phyloP scores from a whole-genome alignment of 2,113 vertebrate genomes.

The Toxotes jaculatrix region DNA sequence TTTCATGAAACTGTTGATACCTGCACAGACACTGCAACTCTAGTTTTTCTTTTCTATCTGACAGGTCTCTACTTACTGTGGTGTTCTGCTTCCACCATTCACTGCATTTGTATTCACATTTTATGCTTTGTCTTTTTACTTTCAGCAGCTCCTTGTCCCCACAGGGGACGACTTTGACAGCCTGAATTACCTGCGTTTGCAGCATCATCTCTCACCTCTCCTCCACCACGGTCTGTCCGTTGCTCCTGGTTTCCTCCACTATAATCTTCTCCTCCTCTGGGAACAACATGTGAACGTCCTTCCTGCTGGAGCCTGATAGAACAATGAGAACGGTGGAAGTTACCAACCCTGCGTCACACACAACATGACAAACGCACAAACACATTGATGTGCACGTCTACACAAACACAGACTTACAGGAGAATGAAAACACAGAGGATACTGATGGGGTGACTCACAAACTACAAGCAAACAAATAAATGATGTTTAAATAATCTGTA shows the following conservation, averaged over 20 bases:
- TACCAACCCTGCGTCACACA: not conserved
- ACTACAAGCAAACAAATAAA: not conserved
- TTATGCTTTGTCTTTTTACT: not conserved
- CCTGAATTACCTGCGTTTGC: not conserved
- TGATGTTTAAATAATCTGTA: not conserved
- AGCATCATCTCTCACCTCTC: slow-evolving; percentile 90
- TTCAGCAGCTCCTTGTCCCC: not conserved
- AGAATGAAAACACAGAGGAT: not conserved
- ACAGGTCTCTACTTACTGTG: not conserved
- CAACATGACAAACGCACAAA: not conserved
- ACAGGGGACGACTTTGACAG: not conserved
- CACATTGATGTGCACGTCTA: not conserved
- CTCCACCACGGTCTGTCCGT: slow-evolving; percentile 97
- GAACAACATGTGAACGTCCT: slow-evolving; percentile 95
- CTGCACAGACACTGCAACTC: not conserved
- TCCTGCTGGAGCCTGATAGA: slow-evolving; percentile 90
- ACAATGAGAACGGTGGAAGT: not conserved
- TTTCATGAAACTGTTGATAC: not conserved
- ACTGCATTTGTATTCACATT: not conserved
- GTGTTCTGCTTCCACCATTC: not conserved
- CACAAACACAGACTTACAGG: not conserved
- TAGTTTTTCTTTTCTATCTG: too few species aligned
- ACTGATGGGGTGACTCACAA: not conserved
- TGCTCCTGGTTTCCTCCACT: slow-evolving; percentile 96
- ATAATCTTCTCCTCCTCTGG: slow-evolving; percentile 99